Conservation (phyloP, 2,113 vertebrate species). For the Eptesicus fuscus region DNA sequence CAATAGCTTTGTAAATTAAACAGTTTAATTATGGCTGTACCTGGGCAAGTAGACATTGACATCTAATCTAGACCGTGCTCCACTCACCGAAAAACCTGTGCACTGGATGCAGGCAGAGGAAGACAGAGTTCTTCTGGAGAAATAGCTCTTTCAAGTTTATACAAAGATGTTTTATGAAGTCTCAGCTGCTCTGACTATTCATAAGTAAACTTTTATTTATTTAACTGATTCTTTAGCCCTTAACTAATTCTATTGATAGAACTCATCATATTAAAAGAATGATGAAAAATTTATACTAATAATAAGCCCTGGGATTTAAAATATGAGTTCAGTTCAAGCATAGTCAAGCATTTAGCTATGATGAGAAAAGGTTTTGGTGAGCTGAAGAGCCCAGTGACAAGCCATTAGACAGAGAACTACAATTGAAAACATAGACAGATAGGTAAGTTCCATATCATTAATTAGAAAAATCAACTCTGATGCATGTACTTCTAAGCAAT, state of each 20-base stretch:
- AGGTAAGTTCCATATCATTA: background rate
- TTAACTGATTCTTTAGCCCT: background rate
- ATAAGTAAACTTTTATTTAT: background rate
- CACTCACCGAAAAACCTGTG: background rate
- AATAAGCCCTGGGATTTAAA: conserved; percentile 4
- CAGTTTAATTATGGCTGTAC: background rate
- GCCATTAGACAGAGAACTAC: background rate
- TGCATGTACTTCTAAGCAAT: background rate
- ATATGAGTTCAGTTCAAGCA: background rate
- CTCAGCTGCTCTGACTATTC: background rate
- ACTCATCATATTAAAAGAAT: background rate
- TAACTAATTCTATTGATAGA: background rate
- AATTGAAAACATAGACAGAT: background rate
- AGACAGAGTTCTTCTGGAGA: background rate
- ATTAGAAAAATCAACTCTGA: background rate
- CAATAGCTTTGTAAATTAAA: background rate
- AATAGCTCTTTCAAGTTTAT: background rate
- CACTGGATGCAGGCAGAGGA: background rate
- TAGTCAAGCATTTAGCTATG: background rate
- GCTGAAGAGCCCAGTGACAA: background rate
- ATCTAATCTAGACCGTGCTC: background rate
- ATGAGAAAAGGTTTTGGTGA: background rate
- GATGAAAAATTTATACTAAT: background rate
- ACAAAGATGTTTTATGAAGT: background rate
- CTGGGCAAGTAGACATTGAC: background rate